These are phyloP conservation scores for Hoplostethus mediterraneus DNA, from an alignment of 2,797 vertebrate genomes.

Conservation along the genomic window DNA sequence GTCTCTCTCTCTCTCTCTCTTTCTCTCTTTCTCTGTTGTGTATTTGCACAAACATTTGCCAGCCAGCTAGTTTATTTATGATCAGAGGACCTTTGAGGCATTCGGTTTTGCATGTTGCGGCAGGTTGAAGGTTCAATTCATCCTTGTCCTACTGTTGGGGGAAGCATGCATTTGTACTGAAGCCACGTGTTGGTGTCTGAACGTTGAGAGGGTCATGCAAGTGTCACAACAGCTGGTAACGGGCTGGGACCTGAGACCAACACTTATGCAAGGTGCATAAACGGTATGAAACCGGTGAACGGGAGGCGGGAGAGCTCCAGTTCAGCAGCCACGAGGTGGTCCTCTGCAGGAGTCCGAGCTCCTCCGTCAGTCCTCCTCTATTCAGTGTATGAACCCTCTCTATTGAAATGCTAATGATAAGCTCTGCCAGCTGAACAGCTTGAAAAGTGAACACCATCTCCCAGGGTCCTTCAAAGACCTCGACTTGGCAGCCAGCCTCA, in stretches of 20 bases:
- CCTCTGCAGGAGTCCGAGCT: slow-evolving; percentile 35
- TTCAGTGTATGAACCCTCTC: slow-evolving; percentile 54
- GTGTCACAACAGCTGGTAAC: slow-evolving; percentile 61
- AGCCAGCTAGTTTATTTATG: background rate
- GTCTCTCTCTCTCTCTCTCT: background rate
- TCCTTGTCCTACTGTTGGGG: background rate
- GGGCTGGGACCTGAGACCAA: slow-evolving; percentile 35
- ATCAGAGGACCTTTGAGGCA: slow-evolving; percentile 30
- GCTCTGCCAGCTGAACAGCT: slow-evolving; percentile 77
- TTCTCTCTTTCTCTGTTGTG: background rate
- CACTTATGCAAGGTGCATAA: slow-evolving; percentile 47
- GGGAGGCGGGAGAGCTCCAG: slow-evolving; percentile 37
- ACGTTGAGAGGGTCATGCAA: slow-evolving; percentile 20
- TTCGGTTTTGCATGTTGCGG: slow-evolving; percentile 2
- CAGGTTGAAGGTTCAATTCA: background rate
- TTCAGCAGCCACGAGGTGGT: slow-evolving; percentile 46
- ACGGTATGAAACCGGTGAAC: slow-evolving; percentile 43
- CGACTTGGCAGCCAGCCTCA: slow-evolving; percentile 52
- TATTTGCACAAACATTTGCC: background rate
- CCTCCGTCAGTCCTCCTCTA: slow-evolving; percentile 45
- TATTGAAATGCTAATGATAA: slow-evolving; percentile 86
- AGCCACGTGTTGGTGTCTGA: slow-evolving; percentile 23
- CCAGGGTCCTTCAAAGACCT: slow-evolving; percentile 68
- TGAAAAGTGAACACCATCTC: slow-evolving; percentile 77
- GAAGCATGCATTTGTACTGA: slow-evolving; percentile 22